phyloP scores from a whole-genome alignment of 2,888 invertebrate genomes.

The Aspidapion aeneum region DNA sequence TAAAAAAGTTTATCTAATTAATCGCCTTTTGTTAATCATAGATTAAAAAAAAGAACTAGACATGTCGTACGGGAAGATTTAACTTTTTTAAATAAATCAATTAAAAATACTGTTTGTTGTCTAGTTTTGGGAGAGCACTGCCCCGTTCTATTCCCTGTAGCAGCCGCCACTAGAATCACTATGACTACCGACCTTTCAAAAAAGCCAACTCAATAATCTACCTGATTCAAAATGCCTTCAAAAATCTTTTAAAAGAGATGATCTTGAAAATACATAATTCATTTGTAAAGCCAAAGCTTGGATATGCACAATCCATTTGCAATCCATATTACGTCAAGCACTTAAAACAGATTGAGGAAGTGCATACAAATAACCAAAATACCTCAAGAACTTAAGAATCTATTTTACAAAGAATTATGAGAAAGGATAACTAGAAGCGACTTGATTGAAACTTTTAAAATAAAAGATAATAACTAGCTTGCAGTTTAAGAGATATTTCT shows the following conservation, averaged over 20 bases:
- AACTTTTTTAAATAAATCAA: too few relatives aligned
- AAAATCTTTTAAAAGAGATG: not conserved
- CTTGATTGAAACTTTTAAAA: not conserved
- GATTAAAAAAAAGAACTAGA: too few relatives aligned
- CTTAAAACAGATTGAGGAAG: not conserved
- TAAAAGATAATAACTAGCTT: not conserved
- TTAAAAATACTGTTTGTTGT: too few relatives aligned
- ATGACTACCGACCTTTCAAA: not conserved
- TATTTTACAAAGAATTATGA: not conserved
- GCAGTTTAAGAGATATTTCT: not conserved
- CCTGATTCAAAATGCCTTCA: not conserved
- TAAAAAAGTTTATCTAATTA: too few relatives aligned
- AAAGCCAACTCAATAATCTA: not conserved
- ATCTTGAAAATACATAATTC: not conserved
- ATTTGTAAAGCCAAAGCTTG: not conserved
- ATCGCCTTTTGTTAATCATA: too few relatives aligned
- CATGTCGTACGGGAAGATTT: too few relatives aligned
- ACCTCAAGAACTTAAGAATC: not conserved
- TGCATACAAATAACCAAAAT: not conserved
- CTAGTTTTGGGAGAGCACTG: too few relatives aligned
- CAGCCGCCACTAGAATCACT: too few relatives aligned
- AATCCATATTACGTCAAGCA: not conserved
- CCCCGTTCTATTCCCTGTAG: too few relatives aligned
- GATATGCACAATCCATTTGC: not conserved
- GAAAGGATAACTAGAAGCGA: not conserved